Evolutionary conservation across 1,140 invertebrate genomes (phyloP), one percentile per base, ranked within the genome.

Genomic region (Choristoneura fumiferana): DNA sequence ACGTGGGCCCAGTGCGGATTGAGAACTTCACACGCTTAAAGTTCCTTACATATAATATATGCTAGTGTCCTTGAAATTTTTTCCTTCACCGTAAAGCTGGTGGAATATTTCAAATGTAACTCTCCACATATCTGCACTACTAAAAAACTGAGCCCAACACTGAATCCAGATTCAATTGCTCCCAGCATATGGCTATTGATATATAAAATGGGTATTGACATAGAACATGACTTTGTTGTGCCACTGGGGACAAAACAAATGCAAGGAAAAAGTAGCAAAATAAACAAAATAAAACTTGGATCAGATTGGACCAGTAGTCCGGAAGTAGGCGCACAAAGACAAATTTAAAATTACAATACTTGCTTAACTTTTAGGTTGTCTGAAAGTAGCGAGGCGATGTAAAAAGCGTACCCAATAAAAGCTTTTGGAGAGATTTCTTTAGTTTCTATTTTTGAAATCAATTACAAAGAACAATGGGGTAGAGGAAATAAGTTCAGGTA

Each of bases 341-440:
- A 45, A 45, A 45, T 45, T 45, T 45, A 45, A 45, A 45, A 45
- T 45, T 45, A 45, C 40, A 45, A 45, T 45, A 22, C 40, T 45
- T 45, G 40, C 10, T 45, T 18, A 45, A 45, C 40, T 45, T 45
- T 45, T 22, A 45, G 18, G 40, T 22, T 45, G 40, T 45, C 18
- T 45, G 40, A 29, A n/a, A 45, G 40, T 45, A 45, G 40, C 40
- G 40, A 45, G 18, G 15, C 40, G 10, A 17, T 45, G 40, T 10
- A 45, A 45, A 45, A 45, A 45, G 17, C 15, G 13, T n/a, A 45
- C 17, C 40, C 15, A 45, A 45, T 45, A 45, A 45, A 45, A 45
- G 18, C n/a, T 43, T 45, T 15, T 40, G 8, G 5, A n/a, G 18
- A 18, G 10, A 45, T 12, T 22, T 15, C 17, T 45, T 45, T 45